A percentile compares a stretch with the other conserved stretches of the same genome.
These are phyloP conservation scores for Astatotilapia flaviijosephi DNA, from an alignment of 2,113 vertebrate species.

Conservation along the genomic window DNA sequence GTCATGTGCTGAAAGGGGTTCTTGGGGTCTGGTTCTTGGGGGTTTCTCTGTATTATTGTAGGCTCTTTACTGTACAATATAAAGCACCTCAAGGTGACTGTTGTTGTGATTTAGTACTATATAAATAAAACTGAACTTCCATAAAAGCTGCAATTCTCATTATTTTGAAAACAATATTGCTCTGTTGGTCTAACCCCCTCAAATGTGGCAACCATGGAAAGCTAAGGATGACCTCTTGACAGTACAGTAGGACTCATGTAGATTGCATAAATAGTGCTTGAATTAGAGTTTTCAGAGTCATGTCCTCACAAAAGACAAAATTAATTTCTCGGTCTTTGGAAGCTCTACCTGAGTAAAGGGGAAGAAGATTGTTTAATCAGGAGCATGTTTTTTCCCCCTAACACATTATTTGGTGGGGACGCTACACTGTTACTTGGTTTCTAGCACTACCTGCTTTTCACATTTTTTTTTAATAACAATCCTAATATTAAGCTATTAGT, in stretches of 20 bases:
- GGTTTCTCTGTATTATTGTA: neutral
- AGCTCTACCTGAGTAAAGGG: rapidly evolving
- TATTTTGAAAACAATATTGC: rapidly evolving
- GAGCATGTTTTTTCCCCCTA: neutral
- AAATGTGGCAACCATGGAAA: neutral
- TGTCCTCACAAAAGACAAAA: neutral
- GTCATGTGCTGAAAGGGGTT: neutral
- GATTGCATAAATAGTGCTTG: neutral
- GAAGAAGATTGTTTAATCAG: neutral
- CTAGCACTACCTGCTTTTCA: neutral
- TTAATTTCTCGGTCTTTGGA: no score
- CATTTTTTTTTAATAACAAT: neutral
- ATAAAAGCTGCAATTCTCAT: neutral
- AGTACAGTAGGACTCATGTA: neutral
- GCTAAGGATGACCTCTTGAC: neutral
- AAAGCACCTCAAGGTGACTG: neutral
- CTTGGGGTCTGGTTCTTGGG: neutral
- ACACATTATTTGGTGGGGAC: neutral
- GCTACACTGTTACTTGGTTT: neutral
- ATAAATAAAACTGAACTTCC: neutral
- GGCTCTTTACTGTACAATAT: neutral
- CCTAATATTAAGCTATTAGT: neutral
- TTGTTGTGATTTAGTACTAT: neutral
- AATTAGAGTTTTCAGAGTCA: neutral
- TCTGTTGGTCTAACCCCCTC: neutral